Evolutionary conservation across 2,797 vertebrate species (phyloP).

Genomic region (Triplophysa bombifrons): DNA sequence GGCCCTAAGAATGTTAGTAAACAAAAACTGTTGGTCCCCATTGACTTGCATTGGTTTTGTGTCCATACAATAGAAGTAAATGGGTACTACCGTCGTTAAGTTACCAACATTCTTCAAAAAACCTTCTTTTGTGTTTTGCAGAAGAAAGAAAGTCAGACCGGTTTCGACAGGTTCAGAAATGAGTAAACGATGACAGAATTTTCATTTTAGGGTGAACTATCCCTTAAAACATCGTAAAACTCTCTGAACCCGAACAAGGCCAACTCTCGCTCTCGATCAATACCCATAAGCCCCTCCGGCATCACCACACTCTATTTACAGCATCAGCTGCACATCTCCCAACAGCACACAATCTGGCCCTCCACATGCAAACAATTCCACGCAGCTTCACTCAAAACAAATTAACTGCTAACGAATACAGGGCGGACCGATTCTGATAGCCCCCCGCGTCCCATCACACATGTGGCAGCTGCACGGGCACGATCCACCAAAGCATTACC

Average conservation of each 20-base stretch:
- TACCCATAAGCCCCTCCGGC: neutral
- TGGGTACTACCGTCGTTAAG: too few relatives aligned
- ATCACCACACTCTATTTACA: neutral
- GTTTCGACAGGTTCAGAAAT: too few relatives aligned
- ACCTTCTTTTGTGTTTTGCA: too few relatives aligned
- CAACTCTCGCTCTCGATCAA: neutral
- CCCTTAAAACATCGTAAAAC: too few relatives aligned
- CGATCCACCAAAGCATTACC: slow-evolving; percentile 34
- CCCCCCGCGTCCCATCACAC: slow-evolving; percentile 5
- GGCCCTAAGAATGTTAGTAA: too few relatives aligned
- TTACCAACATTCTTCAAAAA: too few relatives aligned
- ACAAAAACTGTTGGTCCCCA: too few relatives aligned
- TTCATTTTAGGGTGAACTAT: neutral
- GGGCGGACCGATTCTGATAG: slow-evolving; percentile 6
- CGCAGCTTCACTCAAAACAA: slow-evolving; percentile 41
- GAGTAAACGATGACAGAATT: neutral
- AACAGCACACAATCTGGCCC: slow-evolving; percentile 19
- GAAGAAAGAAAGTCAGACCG: too few relatives aligned
- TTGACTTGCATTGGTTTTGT: too few relatives aligned
- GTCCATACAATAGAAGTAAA: too few relatives aligned
- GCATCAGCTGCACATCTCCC: slow-evolving; percentile 29
- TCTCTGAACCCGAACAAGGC: neutral
- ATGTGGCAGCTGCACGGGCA: slow-evolving; percentile 2
- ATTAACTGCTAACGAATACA: slow-evolving; percentile 39
- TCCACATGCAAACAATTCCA: slow-evolving; percentile 33